Evolutionary conservation across 2,888 invertebrate species (phyloP).

Genomic region (Brachypalpus laphriformis): DNA sequence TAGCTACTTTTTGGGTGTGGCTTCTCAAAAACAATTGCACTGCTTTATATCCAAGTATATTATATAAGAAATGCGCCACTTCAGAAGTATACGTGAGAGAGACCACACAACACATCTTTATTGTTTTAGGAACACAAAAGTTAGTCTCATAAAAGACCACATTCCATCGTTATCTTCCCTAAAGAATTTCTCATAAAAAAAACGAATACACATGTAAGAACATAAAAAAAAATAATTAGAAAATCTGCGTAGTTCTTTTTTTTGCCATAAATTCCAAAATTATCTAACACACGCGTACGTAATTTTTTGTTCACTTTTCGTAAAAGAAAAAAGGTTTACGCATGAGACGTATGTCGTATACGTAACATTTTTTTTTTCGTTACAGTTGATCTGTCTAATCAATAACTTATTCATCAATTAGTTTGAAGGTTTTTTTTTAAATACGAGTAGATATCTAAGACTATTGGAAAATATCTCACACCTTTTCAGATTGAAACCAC

Average conservation of each 20-base stretch:
- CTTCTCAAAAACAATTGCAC: not conserved
- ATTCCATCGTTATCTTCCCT: conserved; percentile 32
- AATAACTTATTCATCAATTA: too few species aligned
- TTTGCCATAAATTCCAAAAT: conserved; percentile 5
- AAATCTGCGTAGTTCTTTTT: conserved; percentile 18
- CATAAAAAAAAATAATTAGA: not conserved
- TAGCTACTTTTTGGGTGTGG: not conserved
- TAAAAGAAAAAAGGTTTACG: not conserved
- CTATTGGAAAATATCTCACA: conserved; percentile 1
- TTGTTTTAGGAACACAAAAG: not conserved
- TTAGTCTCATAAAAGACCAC: not conserved
- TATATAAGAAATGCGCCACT: not conserved
- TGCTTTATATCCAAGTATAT: not conserved
- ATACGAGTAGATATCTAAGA: not conserved
- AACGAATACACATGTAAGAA: not conserved
- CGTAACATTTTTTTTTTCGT: conserved; percentile 13
- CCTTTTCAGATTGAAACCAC: conserved; percentile 21
- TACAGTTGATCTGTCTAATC: too few species aligned
- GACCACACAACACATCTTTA: not conserved
- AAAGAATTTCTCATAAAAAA: not conserved
- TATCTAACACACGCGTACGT: conserved; percentile 16
- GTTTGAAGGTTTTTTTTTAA: too few species aligned
- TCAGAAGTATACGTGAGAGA: conserved; percentile 8
- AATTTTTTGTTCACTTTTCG: not conserved
- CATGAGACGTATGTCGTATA: conserved; percentile 13